phyloP scores from a whole-genome alignment of 1,140 invertebrate species.

The Catajapyx aquilonaris region DNA sequence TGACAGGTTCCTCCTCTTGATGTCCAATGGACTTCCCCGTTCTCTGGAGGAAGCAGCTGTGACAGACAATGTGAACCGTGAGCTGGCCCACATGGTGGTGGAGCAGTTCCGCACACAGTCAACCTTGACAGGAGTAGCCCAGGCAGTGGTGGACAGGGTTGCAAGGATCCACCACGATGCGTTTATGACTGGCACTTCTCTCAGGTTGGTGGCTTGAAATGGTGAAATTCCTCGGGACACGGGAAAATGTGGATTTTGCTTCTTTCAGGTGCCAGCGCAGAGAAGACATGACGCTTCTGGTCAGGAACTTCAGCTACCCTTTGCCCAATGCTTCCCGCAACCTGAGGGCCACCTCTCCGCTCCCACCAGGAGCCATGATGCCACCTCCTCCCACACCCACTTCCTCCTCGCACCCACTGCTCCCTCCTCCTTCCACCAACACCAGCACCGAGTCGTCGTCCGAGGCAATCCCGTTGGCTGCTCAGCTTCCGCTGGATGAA shows the following conservation, averaged over 20 bases:
- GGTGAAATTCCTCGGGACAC: not conserved
- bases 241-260: constrained; percentile 2
- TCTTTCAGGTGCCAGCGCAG: constrained; percentile 24
- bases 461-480: constrained; percentile 11
- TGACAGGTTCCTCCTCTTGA: constrained; percentile 49
- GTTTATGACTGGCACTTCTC: constrained; percentile 40
- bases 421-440: constrained; percentile 6
- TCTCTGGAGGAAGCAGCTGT: constrained; percentile 59
- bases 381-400: not conserved
- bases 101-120: constrained; percentile 63
- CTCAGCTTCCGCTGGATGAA: constrained; percentile 24
- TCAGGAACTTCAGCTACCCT: constrained; percentile 69
- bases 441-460: constrained; percentile 13
- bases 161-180: constrained; percentile 62
- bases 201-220: constrained; percentile 1
- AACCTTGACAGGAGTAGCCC: constrained; percentile 58
- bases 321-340: constrained; percentile 30
- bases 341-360: constrained; percentile 1
- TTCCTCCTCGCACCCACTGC: not conserved
- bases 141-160: constrained; percentile 68
- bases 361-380: not conserved
- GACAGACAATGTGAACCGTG: constrained; percentile 55
- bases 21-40: constrained; percentile 67
- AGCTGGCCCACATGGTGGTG: constrained; percentile 53
- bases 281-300: constrained; percentile 63